Evolutionary conservation across 2,888 invertebrate genomes (phyloP), one percentile per base, ranked within the genome.

Genomic region (Choristoneura rosaceana): DNA sequence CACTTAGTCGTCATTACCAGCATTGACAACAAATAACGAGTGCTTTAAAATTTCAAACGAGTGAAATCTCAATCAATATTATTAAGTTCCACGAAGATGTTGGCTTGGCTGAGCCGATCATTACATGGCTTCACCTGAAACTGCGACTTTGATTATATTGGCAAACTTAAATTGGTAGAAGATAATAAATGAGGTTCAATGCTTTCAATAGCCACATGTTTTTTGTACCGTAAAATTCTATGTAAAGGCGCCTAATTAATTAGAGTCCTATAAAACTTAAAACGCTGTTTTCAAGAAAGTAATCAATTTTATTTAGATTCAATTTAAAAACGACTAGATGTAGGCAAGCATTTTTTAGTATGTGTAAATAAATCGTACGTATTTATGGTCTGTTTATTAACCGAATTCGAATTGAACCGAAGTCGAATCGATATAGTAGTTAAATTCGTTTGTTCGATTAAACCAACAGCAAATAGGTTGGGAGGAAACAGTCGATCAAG

Each of bases 21-120:
- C 63, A 63, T 62, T 58, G 63, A 63, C 55, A 70, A 45, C 45
- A 58, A 45, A 63, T 70, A 55, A 63, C 43, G 63, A 63, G 55
- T 55, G 69, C 55, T 34, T 69, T 25, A 43, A 33, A 62, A 52
- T 45, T 66, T 52, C 69, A 60, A 38, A 43, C 41, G 41, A 41
- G n/a, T 14, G 50, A 25, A 52, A 62, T 34, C 45, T 58, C 55
- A 63, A 70, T 63, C 63, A 63, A 70, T 70, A 63, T 70, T 63
- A 63, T 70, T 45, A 70, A 70, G 63, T 63, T 45, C 55, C 69
- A 34, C n/a, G 33, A n/a, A 63, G 17, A 43, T 4, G 69, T 50
- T 12, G 69, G 14, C 58, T 25, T 45, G 33, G 58, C 55, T 60
- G 17, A 38, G 17, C 41, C 52, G 58, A 45, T 58, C 45, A 34